A percentile compares a stretch with the other conserved stretches of the same genome.
phyloP scores from a whole-genome alignment of 2,888 invertebrate species.

The Melipona bicolor region DNA sequence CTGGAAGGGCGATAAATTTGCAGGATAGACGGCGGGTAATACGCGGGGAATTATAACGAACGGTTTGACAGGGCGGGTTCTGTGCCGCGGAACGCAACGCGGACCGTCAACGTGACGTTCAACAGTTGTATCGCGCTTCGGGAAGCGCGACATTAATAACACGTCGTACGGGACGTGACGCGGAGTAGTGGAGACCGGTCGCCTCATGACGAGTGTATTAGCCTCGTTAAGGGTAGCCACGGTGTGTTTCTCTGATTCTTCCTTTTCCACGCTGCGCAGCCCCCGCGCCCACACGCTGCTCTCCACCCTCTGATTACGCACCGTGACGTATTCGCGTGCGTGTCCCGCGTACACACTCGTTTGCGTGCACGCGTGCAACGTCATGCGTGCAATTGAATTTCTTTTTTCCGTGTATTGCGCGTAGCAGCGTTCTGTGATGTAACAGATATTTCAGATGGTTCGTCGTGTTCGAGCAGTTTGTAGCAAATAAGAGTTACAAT shows the following conservation, averaged over 20 bases:
- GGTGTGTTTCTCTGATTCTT: conserved; percentile 59
- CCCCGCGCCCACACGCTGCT: neutral
- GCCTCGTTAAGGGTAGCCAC: conserved; percentile 77
- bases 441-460: neutral
- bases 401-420: neutral
- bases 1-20: conserved; percentile 25
- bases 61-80: conserved; percentile 42
- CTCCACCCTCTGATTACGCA: conserved; percentile 48
- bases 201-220: conserved; percentile 74
- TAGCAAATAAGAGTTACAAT: neutral
- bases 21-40: neutral
- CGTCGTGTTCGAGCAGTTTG: neutral
- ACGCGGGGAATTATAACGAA: conserved; percentile 52
- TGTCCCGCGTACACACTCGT: conserved; percentile 5
- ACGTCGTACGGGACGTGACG: conserved; percentile 69
- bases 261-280: conserved; percentile 29
- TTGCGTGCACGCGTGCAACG: conserved; percentile 38
- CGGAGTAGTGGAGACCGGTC: conserved; percentile 48
- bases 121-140: conserved; percentile 79
- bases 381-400: conserved; percentile 38
- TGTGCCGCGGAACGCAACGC: conserved; percentile 49
- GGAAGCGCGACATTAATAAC: conserved; percentile 77
- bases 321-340: conserved; percentile 35
- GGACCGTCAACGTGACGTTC: conserved; percentile 79
- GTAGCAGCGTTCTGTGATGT: neutral